Base-by-base conservation (phyloP, 2,888 invertebrate genomes). In the Barypeithes pellucidus region DNA sequence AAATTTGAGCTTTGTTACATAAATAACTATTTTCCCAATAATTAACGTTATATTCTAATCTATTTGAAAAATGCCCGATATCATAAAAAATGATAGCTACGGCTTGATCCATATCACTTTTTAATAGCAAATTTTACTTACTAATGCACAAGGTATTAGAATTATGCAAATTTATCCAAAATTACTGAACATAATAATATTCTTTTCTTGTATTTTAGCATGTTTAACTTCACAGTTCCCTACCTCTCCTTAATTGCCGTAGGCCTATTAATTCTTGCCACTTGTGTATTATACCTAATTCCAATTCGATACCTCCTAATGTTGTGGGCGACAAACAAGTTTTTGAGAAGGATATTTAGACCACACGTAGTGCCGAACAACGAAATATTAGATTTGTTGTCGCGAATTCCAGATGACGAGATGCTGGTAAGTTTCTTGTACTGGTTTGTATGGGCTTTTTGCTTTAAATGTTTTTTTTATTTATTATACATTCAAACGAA, bases 361-460 rank as follows among this genome's bases (percentile, higher is more conserved):
- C 98, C 99, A 5, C 95, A 98, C 85, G 93, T 95, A 41, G 95
- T 99, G 87, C 96, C 97, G 9, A 99, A 99, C 87, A 99, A 99
- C 87, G 99, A 99, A 89, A 88, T 99, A 8, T 87, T 99, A 77
- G 99, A 99, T 88, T 92, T 97, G 82, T 87, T 99, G 75, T 97
- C 98, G 0, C 89, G 99, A 79, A 95, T 99, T 65, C 98, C 98
- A 36, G 96, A 97, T 83, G 96, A 98, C 84, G 95, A 95, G 86
- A 94, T 94, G 87, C 88, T 97, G 88, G 96, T 98, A 86, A 92
- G 90, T 87, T 47, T 66, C 29, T 22, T 36, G 11, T 22, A 5
- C 14, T 47, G 67, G 33, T 20, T 66, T 20, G 18, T 4, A 1
- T 11, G 39, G 12, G 11, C 4, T 1, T 12, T 39, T 12, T 39